Base-by-base conservation (phyloP, 2,113 vertebrate species). In the Gavia stellata region DNA sequence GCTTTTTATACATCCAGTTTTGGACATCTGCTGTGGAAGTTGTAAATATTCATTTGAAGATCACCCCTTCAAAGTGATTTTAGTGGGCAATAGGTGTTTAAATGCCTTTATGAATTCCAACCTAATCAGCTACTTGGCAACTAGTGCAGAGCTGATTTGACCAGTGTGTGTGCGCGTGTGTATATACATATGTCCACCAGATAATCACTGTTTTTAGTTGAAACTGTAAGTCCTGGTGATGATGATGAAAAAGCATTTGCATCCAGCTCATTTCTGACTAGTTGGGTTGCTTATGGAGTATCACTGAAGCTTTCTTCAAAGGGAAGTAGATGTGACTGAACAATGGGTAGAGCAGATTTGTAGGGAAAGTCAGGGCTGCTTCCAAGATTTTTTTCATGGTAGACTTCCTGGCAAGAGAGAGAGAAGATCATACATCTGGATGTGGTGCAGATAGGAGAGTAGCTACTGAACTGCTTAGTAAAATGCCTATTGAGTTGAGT, bases 341-440 rank as follows among this genome's bases (percentile, higher is more conserved):
- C 13, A 56, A 2, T 25, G 58, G 12, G 5, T 34, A 23, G 14
- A 73, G 26, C 24, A 55, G 31, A n/a, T 73, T 42, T 81, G 3
- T 14, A 58, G 59, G 28, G 58, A 77, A 75, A 66, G 18, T 52
- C 53, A 45, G 29, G 58, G 36, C 31, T 66, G 3, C 42, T 34
- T 56, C 26, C 31, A 9, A 23, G 36, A 15, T 26, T 14, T 67
- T 31, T 59, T 73, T n/a, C 9, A 5, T 9, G 16, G 9, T 19
- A 28, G 34, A 21, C 5, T 77, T n/a, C 17, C 42, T 59, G 19
- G 13, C 8, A 23, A 31, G 34, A 58, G 53, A 28, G 25, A 34
- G 17, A 23, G 44, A 28, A 0, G 0, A 4, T 49, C 62, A 34
- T 42, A 52, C 2, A 4, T 26, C 15, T 68, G 47, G 7, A 4